Conservation (phyloP, 2,113 vertebrate species). For the Trichomycterus rosablanca region DNA sequence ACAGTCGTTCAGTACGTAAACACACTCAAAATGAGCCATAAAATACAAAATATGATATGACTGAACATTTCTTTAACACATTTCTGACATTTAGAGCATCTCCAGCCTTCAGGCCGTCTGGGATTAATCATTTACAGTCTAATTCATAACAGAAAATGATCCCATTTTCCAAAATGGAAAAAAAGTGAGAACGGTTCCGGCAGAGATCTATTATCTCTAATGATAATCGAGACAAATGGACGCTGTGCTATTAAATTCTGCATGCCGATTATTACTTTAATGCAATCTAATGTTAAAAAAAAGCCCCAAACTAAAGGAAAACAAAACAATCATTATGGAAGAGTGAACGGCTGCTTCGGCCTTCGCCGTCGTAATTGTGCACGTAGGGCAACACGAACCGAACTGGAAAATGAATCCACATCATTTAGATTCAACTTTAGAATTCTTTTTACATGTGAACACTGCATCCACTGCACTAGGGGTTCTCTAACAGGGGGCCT, state of each 20-base stretch:
- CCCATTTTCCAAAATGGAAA: constrained; percentile 48
- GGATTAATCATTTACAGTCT: constrained; percentile 38
- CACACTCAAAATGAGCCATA: neutral
- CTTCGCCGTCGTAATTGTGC: constrained; percentile 41
- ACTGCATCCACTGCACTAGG: no score
- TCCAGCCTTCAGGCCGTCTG: constrained; percentile 22
- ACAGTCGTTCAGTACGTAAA: neutral
- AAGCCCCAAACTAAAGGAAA: constrained; percentile 34
- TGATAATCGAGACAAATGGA: constrained; percentile 52
- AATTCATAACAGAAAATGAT: constrained; percentile 41
- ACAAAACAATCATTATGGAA: constrained; percentile 54
- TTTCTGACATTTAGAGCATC: constrained; percentile 12
- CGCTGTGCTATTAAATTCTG: constrained; percentile 47
- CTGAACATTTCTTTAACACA: neutral
- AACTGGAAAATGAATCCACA: constrained; percentile 37
- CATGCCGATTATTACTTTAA: constrained; percentile 49
- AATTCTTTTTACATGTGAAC: no score
- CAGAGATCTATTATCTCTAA: constrained; percentile 46
- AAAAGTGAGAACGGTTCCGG: constrained; percentile 41
- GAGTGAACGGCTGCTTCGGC: constrained; percentile 48
- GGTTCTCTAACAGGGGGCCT: no score
- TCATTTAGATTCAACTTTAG: constrained; percentile 22
- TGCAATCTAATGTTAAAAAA: constrained; percentile 46
- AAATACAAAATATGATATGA: constrained; percentile 6
- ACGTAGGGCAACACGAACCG: constrained; percentile 40